phyloP scores from a whole-genome alignment of 2,888 invertebrate genomes.

The Lasioglossum morio region DNA sequence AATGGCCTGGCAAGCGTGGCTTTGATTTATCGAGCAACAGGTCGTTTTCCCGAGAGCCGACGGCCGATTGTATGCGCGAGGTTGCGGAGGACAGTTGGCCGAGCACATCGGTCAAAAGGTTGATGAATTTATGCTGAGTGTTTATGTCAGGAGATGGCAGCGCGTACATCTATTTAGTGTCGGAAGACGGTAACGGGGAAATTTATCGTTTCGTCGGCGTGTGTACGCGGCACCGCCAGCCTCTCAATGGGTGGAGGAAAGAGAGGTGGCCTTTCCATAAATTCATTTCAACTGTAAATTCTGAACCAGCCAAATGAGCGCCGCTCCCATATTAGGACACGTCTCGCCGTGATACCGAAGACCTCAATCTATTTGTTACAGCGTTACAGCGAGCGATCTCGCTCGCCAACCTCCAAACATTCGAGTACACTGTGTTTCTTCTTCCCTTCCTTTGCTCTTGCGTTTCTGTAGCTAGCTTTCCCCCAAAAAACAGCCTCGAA shows the following conservation, averaged over 20 bases:
- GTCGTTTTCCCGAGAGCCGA: constrained; percentile 31
- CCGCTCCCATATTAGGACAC: constrained; percentile 75
- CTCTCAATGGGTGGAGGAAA: constrained; percentile 39
- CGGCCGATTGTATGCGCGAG: constrained; percentile 25
- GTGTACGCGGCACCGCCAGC: constrained; percentile 45
- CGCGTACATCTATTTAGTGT: constrained; percentile 80
- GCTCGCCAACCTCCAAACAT: neutral
- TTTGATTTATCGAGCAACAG: constrained; percentile 40
- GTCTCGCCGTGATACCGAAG: constrained; percentile 52
- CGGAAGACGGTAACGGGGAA: constrained; percentile 75
- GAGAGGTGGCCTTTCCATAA: constrained; percentile 77
- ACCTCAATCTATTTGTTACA: constrained; percentile 68
- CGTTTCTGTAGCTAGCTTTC: neutral
- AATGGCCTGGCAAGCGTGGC: neutral
- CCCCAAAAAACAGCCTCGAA: too few species aligned
- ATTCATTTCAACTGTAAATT: constrained; percentile 81
- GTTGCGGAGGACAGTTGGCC: constrained; percentile 29
- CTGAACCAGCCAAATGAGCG: constrained; percentile 77
- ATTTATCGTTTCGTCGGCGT: constrained; percentile 81
- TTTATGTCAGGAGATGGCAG: constrained; percentile 80
- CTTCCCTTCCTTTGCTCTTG: neutral
- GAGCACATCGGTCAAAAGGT: constrained; percentile 62
- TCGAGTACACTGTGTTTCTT: neutral
- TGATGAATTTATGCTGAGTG: constrained; percentile 81
- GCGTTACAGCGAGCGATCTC: constrained; percentile 16